A percentile compares a stretch with the other conserved stretches of the same genome.
Conservation (phyloP, 2,888 invertebrate genomes). For the Xestobium rufovillosum region DNA sequence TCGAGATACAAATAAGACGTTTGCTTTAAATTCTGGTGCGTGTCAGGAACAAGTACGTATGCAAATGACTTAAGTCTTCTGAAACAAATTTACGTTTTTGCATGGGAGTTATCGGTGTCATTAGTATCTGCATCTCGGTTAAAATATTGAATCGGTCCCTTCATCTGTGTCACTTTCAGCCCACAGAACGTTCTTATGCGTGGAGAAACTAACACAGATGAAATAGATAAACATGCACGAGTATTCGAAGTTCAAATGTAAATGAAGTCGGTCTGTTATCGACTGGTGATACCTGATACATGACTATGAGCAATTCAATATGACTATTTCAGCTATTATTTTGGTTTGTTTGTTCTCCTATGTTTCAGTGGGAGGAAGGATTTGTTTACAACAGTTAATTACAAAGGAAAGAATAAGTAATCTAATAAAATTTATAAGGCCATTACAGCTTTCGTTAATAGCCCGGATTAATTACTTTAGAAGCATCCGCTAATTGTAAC, state of each 20-base stretch:
- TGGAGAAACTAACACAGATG: background rate
- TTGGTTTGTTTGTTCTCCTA: no score
- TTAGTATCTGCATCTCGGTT: no score
- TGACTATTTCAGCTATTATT: no score
- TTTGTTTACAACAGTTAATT: no score
- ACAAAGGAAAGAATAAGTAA: no score
- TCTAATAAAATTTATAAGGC: no score
- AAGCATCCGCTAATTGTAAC: no score
- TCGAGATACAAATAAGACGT: conserved; percentile 8
- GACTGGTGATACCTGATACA: conserved; percentile 11
- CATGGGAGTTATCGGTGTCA: conserved; percentile 1
- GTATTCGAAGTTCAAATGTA: conserved; percentile 10
- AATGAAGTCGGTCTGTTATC: conserved; percentile 10
- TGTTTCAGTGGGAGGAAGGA: no score
- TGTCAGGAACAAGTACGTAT: background rate
- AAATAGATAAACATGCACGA: no score
- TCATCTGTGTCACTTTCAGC: conserved; percentile 4
- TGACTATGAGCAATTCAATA: conserved; percentile 8
- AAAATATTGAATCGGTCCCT: no score
- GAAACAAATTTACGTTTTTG: conserved; percentile 1
- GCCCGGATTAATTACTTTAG: no score
- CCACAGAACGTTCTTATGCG: background rate
- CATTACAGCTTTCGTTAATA: no score
- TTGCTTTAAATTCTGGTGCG: background rate
- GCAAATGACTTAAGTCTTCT: background rate